phyloP scores from a whole-genome alignment of 2,797 vertebrate species.

The Arnoldichthys spilopterus region DNA sequence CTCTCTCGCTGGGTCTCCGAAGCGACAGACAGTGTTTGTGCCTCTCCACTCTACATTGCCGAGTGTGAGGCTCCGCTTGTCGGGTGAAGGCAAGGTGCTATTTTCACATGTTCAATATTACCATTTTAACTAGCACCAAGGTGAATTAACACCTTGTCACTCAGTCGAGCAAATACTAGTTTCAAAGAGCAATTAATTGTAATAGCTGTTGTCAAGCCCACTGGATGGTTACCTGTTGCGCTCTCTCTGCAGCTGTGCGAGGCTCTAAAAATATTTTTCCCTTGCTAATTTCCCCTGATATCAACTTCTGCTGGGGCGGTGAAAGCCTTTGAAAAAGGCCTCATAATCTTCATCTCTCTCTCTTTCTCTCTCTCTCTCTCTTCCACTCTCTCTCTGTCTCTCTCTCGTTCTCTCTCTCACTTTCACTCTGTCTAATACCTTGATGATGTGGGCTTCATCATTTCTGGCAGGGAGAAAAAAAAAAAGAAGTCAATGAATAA shows the following conservation, averaged over 20 bases:
- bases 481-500: constrained; percentile 65
- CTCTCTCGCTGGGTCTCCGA: constrained; percentile 48
- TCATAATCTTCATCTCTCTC: constrained; percentile 60
- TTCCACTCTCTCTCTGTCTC: constrained; percentile 53
- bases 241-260: constrained; percentile 80
- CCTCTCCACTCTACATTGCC: constrained; percentile 63
- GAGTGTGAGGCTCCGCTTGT: constrained; percentile 67
- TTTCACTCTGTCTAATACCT: constrained; percentile 59
- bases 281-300: constrained; percentile 73
- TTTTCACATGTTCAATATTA: constrained; percentile 84
- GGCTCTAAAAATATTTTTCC: constrained; percentile 78
- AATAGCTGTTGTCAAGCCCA: constrained; percentile 91
- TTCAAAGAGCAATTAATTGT: constrained; percentile 92
- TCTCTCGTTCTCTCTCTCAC: constrained; percentile 34
- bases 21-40: constrained; percentile 66
- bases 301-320: constrained; percentile 66
- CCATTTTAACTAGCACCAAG: constrained; percentile 87
- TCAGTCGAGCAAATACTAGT: constrained; percentile 88
- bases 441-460: constrained; percentile 70
- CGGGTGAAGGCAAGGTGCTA: constrained; percentile 77
- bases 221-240: constrained; percentile 87
- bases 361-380: constrained; percentile 19
- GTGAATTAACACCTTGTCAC: constrained; percentile 96
- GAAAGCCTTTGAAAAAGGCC: constrained; percentile 72
- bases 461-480: constrained; percentile 70